Evolutionary conservation across 2,797 vertebrate genomes (phyloP), one percentile per base, ranked within the genome.

Genomic region (Meriones psammophilus): DNA sequence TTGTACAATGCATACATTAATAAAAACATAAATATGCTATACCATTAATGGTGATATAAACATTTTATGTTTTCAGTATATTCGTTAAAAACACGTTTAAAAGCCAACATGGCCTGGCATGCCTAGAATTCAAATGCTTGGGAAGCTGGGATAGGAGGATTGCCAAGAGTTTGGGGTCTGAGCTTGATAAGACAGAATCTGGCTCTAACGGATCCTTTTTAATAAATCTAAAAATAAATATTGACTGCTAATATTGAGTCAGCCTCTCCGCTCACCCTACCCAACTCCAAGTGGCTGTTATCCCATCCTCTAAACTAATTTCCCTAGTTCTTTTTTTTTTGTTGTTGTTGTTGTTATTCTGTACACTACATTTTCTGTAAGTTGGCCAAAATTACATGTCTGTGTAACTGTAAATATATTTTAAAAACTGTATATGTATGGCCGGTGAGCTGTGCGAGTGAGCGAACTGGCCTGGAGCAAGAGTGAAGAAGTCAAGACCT

Each of bases 361-460:
- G 62, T 81, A 92, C 0, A 81, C 18, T 95, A 30, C 10, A n/a
- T 69, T 96, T 46, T 94, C 86, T 80, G 77, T 13, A 50, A 89
- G 91, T 50, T 64, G 36, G 1, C 26, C 39, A 94, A 92, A 93
- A 60, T 60, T 69, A 9, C 76, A 22, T 64, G 62, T 64, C 20
- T 64, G 22, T 64, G 24, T 64, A 24, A 15, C 14, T 58, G 56
- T 58, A 58, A 58, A 58, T 58, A 58, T 58, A 58, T 15, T 50
- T 10, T 42, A 56, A 56, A 56, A 58, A 58, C 18, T 58, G 56
- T 58, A 18, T 58, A 58, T 58, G 4, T 58, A 18, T 58, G 56
- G 56, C 56, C 56, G 18, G 56, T 58, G 56, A 58, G 56, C 56
- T 58, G 56, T 58, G 56, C 4, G 14, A 58, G 14, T 17, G 56